Evolutionary conservation across 2,888 invertebrate species (phyloP), one percentile per base, ranked within the genome.

Genomic region (Drosophila meridiana): DNA sequence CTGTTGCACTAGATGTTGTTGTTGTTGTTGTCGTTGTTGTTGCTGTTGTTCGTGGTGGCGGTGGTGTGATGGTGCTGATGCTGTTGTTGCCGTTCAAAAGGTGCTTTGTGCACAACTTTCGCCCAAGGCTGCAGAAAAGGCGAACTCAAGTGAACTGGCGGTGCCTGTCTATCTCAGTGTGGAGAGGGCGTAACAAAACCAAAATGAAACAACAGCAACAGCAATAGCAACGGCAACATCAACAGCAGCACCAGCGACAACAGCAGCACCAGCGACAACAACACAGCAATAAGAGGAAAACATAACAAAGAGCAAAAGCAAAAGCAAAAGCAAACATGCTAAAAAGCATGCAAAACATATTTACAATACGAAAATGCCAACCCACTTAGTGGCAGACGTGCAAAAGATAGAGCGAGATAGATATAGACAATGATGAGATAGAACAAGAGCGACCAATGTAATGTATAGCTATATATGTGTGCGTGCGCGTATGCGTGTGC

Each of bases 41-140:
- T 40, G 40, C n/a, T 55, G 57, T 6, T 34, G 42, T 20, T 20
- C 20, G 20, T 20, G 20, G 20, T 20, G 20, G 20, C 20, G 20
- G 20, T 20, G 20, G 20, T 20, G 20, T 20, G 20, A 5, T 53
- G 60, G 9, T 42, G 78, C 9, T 55, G 60, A 4, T 40, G 78
- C 13, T 28, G 50, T 32, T 45, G 48, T 13, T 67, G 67, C 57
- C 69, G 63, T 58, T 63, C 69, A 64, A 64, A 83, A 74, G 71
- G 87, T 76, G 83, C 83, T 80, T 74, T 77, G 77, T 71, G 70
- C 26, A 61, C 70, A 79, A 88, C 73, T 85, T 79, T 70, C 14
- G 69, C 71, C 65, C 82, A 78, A 78, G 82, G 81, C 78, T 64
- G 62, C 42, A 52, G 52, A 62, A 76, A 76, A 67, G 66, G 53